phyloP scores from a whole-genome alignment of 2,113 vertebrate species.

The Dascyllus trimaculatus region DNA sequence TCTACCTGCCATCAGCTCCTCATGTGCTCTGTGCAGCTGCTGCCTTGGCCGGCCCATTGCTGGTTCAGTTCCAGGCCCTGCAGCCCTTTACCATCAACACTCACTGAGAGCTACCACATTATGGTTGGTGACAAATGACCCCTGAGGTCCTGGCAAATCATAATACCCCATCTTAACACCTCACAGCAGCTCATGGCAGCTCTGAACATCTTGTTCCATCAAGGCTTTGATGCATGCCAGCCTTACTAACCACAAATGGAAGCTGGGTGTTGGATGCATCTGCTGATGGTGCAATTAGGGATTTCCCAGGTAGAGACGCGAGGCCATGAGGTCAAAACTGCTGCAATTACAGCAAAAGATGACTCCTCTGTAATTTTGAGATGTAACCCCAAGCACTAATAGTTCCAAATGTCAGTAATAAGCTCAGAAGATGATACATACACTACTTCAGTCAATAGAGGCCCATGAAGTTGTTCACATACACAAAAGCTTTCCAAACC shows the following conservation, averaged over 20 bases:
- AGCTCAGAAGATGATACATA: background rate
- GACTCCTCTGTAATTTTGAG: slow-evolving; percentile 4
- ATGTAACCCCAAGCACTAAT: background rate
- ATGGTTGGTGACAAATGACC: slow-evolving; percentile 72
- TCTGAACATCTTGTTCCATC: slow-evolving; percentile 52
- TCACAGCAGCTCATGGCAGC: slow-evolving; percentile 44
- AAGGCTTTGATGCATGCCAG: slow-evolving; percentile 41
- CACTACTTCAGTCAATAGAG: background rate
- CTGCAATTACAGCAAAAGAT: slow-evolving; percentile 32
- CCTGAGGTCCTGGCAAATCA: slow-evolving; percentile 65
- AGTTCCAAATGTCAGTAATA: background rate
- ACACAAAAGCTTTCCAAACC: too few relatives aligned
- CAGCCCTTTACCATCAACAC: slow-evolving; percentile 56
- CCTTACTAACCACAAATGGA: slow-evolving; percentile 48
- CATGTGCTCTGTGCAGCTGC: slow-evolving; percentile 69
- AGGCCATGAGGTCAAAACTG: slow-evolving; percentile 46
- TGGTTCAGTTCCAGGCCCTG: slow-evolving; percentile 63
- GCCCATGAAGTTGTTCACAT: too few relatives aligned
- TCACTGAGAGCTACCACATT: slow-evolving; percentile 63
- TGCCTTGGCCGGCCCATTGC: slow-evolving; percentile 41
- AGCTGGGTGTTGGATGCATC: slow-evolving; percentile 34
- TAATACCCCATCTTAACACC: slow-evolving; percentile 52
- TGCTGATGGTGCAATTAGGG: slow-evolving; percentile 53
- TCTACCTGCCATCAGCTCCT: slow-evolving; percentile 75
- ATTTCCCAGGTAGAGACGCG: slow-evolving; percentile 55